Percentiles rank a stretch among this genome's conserved stretches.
Conservation (phyloP, 2,113 vertebrate species). For the Cavia porcellus region DNA sequence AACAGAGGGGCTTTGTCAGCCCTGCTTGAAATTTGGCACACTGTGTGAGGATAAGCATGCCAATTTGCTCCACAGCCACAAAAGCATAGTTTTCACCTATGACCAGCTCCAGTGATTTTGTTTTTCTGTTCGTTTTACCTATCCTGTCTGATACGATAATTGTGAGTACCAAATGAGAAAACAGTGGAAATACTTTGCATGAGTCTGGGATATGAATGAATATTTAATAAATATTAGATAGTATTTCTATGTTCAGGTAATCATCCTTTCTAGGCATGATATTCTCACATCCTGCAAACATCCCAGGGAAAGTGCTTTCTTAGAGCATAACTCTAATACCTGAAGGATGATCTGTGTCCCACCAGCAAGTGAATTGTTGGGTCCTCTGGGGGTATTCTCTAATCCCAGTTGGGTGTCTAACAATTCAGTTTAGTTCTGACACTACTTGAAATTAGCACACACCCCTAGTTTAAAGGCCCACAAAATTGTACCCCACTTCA, state of each 20-base stretch:
- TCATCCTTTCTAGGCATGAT: background rate
- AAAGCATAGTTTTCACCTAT: background rate
- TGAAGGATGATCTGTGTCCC: background rate
- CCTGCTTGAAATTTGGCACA: background rate
- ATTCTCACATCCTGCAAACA: background rate
- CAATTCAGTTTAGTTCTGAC: background rate
- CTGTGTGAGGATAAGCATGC: background rate
- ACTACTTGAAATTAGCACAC: background rate
- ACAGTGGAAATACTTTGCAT: background rate
- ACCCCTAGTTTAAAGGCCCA: background rate
- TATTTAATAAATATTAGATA: background rate
- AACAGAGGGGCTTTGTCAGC: background rate
- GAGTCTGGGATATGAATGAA: background rate
- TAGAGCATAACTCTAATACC: background rate
- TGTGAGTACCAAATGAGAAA: background rate
- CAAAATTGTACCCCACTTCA: background rate
- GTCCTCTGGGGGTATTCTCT: background rate
- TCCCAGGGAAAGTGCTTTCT: background rate
- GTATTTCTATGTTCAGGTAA: background rate
- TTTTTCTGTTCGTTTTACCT: background rate
- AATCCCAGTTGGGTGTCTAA: background rate
- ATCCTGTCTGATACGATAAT: background rate
- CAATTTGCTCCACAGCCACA: background rate
- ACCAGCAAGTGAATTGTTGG: background rate
- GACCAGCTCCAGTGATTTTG: background rate